A percentile compares a stretch with the other conserved stretches of the same genome.
These are phyloP conservation scores for Scytalopus superciliaris DNA, from an alignment of 2,113 vertebrate genomes.

Conservation along the genomic window DNA sequence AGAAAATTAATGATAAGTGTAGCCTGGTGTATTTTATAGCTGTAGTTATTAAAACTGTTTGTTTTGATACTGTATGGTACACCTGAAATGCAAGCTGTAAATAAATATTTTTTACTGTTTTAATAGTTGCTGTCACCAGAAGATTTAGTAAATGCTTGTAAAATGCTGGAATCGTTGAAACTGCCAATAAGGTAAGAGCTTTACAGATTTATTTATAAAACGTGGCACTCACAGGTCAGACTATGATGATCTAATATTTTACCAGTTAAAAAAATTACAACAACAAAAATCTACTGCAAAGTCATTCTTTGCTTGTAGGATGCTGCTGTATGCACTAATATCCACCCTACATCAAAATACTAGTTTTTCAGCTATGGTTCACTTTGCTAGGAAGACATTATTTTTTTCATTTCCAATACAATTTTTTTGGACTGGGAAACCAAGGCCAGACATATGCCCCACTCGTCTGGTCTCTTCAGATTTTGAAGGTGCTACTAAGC, in stretches of 20 bases:
- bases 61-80: neutral
- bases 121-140: conserved; percentile 84
- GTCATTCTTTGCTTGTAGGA: neutral
- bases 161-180: conserved; percentile 91
- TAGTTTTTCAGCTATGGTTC: neutral
- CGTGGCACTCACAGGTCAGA: neutral
- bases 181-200: conserved; percentile 87
- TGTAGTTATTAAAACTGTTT: neutral
- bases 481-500: neutral
- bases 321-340: neutral
- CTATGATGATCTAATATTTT: neutral
- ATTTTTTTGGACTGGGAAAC: neutral
- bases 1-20: neutral
- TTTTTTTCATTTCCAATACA: neutral
- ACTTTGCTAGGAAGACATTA: neutral
- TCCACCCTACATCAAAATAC: neutral
- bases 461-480: neutral
- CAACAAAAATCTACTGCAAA: neutral
- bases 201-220: neutral
- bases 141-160: conserved; percentile 95
- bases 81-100: neutral
- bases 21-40: neutral
- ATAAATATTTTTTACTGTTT: neutral
- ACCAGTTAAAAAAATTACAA: neutral
- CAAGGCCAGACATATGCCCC: neutral